Evolutionary conservation across 2,797 vertebrate genomes (phyloP).

Genomic region (Bradypodion pumilum): DNA sequence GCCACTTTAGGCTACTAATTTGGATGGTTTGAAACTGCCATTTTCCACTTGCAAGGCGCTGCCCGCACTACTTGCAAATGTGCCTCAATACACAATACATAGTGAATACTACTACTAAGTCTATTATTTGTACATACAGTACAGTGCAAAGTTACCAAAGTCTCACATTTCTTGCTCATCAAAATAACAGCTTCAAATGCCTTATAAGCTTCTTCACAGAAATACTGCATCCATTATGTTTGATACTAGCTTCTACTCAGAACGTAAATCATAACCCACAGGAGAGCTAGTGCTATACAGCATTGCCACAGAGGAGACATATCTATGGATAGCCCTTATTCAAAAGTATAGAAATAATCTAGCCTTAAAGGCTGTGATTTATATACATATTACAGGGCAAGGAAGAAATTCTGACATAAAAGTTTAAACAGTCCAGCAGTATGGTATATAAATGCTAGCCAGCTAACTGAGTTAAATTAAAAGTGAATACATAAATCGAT

Average conservation of each 20-base stretch:
- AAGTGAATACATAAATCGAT: slow-evolving; percentile 47
- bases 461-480: slow-evolving; percentile 39
- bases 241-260: background rate
- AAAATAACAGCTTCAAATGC: background rate
- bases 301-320: background rate
- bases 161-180: background rate
- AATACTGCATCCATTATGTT: background rate
- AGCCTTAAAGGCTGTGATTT: background rate
- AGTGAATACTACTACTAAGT: background rate
- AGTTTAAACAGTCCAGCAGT: slow-evolving; percentile 21
- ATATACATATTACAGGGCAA: background rate
- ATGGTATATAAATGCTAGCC: slow-evolving; percentile 7
- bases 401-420: background rate
- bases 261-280: background rate
- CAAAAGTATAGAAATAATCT: background rate
- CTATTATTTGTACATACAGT: background rate
- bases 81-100: too few species aligned
- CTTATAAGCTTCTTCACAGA: background rate
- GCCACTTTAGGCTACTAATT: too few species aligned
- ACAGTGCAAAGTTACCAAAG: background rate
- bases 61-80: too few species aligned
- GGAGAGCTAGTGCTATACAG: background rate
- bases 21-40: too few species aligned
- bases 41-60: too few species aligned
- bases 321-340: fast-evolving